Evolutionary conservation across 1,140 invertebrate genomes (phyloP).

Genomic region (Drosophila saltans): DNA sequence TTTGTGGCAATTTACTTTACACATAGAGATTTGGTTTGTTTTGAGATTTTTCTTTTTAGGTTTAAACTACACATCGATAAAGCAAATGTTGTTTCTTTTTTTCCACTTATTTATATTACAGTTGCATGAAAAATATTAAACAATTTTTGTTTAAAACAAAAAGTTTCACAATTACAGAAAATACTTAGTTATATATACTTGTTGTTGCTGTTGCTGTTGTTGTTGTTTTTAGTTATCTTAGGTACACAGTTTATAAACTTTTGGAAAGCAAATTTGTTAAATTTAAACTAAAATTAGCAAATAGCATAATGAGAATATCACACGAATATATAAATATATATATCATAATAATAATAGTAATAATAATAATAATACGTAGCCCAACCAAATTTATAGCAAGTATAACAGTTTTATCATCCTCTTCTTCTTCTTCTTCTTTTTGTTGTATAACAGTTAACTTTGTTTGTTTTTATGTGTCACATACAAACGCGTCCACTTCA

Average conservation of each 20-base stretch:
- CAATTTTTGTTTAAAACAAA: constrained; percentile 64
- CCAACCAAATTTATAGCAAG: constrained; percentile 60
- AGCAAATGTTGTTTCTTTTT: not conserved
- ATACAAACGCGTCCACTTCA: not conserved
- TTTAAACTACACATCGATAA: constrained; percentile 63
- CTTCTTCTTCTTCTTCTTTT: not conserved
- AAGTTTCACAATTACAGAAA: constrained; percentile 59
- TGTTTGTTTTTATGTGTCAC: constrained; percentile 28
- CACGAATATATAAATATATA: constrained; percentile 61
- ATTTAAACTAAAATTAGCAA: constrained; percentile 44
- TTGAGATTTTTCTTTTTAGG: constrained; percentile 17
- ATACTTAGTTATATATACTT: constrained; percentile 51
- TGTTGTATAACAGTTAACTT: constrained; percentile 63
- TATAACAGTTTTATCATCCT: constrained; percentile 50
- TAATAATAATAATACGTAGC: constrained; percentile 25
- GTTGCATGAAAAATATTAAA: constrained; percentile 53
- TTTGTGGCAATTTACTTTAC: constrained; percentile 14
- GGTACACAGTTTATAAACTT: constrained; percentile 76
- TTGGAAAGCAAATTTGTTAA: constrained; percentile 61
- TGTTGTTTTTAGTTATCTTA: constrained; percentile 39
- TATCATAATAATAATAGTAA: constrained; percentile 10
- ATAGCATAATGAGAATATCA: constrained; percentile 66
- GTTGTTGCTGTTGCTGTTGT: constrained; percentile 11
- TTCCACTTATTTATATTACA: constrained; percentile 35
- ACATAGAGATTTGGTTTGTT: constrained; percentile 13